Evolutionary conservation across 2,113 vertebrate species (phyloP), one percentile per base, ranked within the genome.

Genomic region (Zosterops japonicus): DNA sequence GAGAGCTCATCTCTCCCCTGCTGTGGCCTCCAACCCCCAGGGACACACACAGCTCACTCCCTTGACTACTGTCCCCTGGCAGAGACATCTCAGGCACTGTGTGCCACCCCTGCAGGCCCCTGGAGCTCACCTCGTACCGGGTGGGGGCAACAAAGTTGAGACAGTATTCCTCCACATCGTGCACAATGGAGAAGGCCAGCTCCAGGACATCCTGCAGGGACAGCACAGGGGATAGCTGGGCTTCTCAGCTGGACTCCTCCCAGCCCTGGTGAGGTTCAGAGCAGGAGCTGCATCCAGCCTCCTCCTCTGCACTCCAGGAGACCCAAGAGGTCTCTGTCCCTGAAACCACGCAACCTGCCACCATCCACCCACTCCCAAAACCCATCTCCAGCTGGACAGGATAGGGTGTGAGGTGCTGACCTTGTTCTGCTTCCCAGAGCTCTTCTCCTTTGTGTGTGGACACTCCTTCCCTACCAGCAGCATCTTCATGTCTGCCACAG

Each of bases 401-500:
- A 19, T 2, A 6, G 15, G 9, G 13, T 36, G 25, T 35, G 39
- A 75, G 3, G 17, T 24, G 59, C 97, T 95, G 50, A 99, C 99
- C 99, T 99, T 99, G 94, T 99, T 99, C 97, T 99, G 99, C 87
- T 99, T 99, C 93, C 99, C 98, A 0, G 98, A 98, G 69, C 98
- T 98, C 94, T 99, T 98, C 95, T 99, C 99, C 97, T 99, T 99
- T 61, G 98, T 98, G 70, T 99, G 99, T 3, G 98, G 99, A 87
- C 99, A 99, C 89, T 99, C 99, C 93, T 99, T 99, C 39, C 99
- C 99, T 6, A 97, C 97, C 35, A 99, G 97, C 81, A 99, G 92
- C 47, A 97, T 97, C 97, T 99, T 99, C 94, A 99, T 99, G 79
- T 99, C 99, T 0, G 98, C 98, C 61, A 99, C 99, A 59, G 99